These are phyloP conservation scores for Sorex maritimensis DNA, from an alignment of 2,797 vertebrate genomes.

Conservation along the genomic window DNA sequence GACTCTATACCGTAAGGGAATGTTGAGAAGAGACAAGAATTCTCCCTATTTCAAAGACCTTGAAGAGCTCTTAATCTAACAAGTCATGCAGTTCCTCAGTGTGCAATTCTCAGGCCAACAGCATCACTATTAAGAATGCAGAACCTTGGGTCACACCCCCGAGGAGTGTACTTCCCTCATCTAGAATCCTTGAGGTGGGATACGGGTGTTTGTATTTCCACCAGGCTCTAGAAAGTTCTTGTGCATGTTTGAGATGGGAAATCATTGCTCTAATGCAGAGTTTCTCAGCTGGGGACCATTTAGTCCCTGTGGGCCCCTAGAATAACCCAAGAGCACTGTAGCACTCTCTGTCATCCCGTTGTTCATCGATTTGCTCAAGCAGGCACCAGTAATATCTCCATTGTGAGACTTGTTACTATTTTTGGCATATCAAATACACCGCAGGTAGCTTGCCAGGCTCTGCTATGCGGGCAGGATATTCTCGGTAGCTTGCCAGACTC, in stretches of 20 bases:
- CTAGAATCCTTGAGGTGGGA: not conserved
- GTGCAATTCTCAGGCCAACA: no score
- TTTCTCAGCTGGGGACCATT: no score
- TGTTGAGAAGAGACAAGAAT: rapidly evolving
- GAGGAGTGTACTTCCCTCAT: not conserved
- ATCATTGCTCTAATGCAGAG: not conserved
- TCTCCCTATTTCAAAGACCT: not conserved
- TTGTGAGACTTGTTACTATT: no score
- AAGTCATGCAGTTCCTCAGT: not conserved
- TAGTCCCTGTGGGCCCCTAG: no score
- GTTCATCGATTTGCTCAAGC: no score
- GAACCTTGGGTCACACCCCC: not conserved
- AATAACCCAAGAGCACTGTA: no score
- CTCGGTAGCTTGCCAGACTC: no score
- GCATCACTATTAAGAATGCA: not conserved
- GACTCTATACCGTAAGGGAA: not conserved
- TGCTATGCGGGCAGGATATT: no score
- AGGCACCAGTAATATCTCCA: no score
- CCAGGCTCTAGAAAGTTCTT: not conserved
- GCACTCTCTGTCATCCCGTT: no score
- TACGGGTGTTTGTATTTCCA: not conserved
- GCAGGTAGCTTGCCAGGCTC: no score
- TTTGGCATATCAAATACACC: no score
- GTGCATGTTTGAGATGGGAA: not conserved
- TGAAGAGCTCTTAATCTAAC: not conserved